These are phyloP conservation scores for Psophia crepitans DNA, from an alignment of 2,113 vertebrate species.

Conservation along the genomic window DNA sequence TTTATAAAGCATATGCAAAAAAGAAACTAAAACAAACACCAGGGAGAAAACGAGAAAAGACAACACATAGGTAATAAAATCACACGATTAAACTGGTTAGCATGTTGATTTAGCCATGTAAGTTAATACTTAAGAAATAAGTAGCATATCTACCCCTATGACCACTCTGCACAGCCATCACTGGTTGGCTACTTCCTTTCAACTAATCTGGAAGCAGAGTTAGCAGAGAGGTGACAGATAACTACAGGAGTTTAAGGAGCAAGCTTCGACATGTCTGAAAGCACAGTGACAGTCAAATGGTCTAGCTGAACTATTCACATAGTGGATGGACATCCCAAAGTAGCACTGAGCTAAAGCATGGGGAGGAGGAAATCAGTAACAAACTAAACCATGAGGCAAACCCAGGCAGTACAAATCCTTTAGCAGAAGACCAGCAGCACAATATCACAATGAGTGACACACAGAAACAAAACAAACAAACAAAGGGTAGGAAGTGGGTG, in stretches of 20 bases:
- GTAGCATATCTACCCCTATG: background rate
- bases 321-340: background rate
- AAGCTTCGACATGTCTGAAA: background rate
- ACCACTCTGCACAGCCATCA: background rate
- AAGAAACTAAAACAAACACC: background rate
- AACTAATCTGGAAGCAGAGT: background rate
- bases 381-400: background rate
- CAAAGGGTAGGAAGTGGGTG: fast-evolving
- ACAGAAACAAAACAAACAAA: background rate
- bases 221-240: background rate
- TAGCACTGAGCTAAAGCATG: background rate
- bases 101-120: background rate
- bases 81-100: background rate
- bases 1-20: background rate
- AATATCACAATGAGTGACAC: background rate
- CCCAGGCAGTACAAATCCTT: background rate
- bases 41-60: background rate
- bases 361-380: background rate
- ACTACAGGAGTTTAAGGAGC: background rate
- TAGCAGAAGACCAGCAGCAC: background rate
- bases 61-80: background rate
- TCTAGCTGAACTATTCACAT: fast-evolving
- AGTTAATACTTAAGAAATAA: background rate
- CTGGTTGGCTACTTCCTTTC: background rate
- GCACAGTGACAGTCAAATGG: background rate